Evolutionary conservation across 2,113 vertebrate species (phyloP).

Genomic region (Heterotilapia buettikoferi): DNA sequence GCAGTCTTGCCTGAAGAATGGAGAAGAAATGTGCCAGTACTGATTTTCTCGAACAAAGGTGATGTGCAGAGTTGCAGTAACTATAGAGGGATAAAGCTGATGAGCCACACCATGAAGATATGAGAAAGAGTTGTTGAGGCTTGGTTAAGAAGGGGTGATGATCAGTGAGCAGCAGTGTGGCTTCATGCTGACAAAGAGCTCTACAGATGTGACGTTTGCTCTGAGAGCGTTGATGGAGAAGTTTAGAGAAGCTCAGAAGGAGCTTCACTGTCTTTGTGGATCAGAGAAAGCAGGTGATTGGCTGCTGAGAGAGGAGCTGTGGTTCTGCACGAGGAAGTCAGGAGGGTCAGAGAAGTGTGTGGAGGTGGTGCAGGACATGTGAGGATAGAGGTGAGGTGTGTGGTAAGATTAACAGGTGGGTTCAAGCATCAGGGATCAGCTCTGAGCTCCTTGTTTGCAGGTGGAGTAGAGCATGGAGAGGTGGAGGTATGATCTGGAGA

Average conservation of each 20-base stretch:
- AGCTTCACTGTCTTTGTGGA: background rate
- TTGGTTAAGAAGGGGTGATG: background rate
- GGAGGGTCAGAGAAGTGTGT: background rate
- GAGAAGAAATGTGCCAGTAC: background rate
- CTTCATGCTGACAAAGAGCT: background rate
- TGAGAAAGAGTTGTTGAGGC: background rate
- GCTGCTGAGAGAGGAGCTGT: background rate
- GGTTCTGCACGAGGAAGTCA: background rate
- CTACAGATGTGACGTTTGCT: background rate
- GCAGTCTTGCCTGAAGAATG: background rate
- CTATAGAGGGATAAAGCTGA: background rate
- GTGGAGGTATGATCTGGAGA: background rate
- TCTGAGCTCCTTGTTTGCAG: background rate
- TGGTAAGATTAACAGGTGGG: background rate
- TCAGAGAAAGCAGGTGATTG: background rate
- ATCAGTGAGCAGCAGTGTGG: background rate
- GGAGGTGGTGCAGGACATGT: background rate
- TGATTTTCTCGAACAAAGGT: background rate
- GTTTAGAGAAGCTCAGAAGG: background rate
- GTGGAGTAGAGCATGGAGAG: background rate
- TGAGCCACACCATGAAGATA: background rate
- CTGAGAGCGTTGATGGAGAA: background rate
- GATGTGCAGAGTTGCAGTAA: background rate
- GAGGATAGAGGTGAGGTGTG: background rate
- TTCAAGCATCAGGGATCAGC: background rate